phyloP scores from a whole-genome alignment of 2,888 invertebrate genomes.

The Neuroscelio doddi region DNA sequence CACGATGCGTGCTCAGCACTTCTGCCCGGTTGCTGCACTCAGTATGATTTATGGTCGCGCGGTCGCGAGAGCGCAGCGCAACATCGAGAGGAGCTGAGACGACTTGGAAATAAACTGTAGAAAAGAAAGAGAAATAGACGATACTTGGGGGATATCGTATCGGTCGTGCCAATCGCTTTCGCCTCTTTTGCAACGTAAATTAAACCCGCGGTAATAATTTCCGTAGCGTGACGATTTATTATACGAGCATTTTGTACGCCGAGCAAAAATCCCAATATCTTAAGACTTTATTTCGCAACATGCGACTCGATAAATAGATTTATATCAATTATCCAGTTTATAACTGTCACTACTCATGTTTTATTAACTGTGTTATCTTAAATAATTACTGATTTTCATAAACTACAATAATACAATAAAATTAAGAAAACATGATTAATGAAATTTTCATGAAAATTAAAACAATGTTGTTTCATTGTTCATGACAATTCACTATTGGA shows the following conservation, averaged over 20 bases:
- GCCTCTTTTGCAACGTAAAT: conserved; percentile 50
- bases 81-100: conserved; percentile 37
- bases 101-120: conserved; percentile 44
- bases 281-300: conserved; percentile 49
- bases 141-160: conserved; percentile 35
- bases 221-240: conserved; percentile 48
- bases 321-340: conserved; percentile 42
- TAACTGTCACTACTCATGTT: conserved; percentile 17
- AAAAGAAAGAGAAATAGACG: conserved; percentile 47
- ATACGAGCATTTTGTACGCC: conserved; percentile 43
- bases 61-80: conserved; percentile 26
- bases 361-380: no score
- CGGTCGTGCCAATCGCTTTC: conserved; percentile 49
- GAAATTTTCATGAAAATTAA: no score
- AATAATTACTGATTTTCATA: no score
- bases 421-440: no score
- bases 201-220: conserved; percentile 46
- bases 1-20: conserved; percentile 54
- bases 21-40: conserved; percentile 39
- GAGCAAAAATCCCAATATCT: conserved; percentile 41
- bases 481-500: conserved; percentile 1
- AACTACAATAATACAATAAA: no score
- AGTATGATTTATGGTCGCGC: conserved; percentile 40
- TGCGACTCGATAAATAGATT: conserved; percentile 44
- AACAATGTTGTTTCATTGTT: no score